Percentiles rank a stretch among this genome's conserved stretches.
These are phyloP conservation scores for Quadriops clusia DNA, from an alignment of 2,888 invertebrate genomes.

Conservation along the genomic window DNA sequence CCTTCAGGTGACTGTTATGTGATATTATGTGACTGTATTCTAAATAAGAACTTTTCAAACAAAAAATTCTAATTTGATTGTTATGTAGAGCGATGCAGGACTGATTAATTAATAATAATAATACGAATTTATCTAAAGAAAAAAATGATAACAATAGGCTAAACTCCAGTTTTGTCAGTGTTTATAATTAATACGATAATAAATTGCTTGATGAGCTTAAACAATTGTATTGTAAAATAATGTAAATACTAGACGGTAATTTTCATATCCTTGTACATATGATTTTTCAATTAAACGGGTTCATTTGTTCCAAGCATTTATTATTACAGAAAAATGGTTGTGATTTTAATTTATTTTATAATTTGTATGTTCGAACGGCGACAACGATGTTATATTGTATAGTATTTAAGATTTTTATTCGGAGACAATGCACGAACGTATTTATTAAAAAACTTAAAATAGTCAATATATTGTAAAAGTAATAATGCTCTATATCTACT, in stretches of 20 bases:
- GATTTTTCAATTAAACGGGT: slow-evolving; percentile 13
- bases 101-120: slow-evolving; percentile 5
- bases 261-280: slow-evolving; percentile 9
- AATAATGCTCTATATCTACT: no score
- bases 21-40: slow-evolving; percentile 29
- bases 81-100: slow-evolving; percentile 8
- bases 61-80: slow-evolving; percentile 15
- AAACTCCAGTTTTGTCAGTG: slow-evolving; percentile 32
- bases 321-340: slow-evolving; percentile 7
- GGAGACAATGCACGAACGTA: no score
- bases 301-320: neutral
- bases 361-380: no score
- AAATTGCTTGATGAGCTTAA: slow-evolving; percentile 32
- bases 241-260: slow-evolving; percentile 7
- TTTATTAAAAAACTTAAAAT: no score
- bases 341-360: no score
- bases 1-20: slow-evolving; percentile 26
- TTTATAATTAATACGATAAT: slow-evolving; percentile 23
- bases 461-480: no score
- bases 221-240: slow-evolving; percentile 25
- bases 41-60: slow-evolving; percentile 24
- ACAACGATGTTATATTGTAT: no score
- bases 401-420: no score
- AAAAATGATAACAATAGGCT: no score
- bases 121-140: slow-evolving; percentile 7